These are phyloP conservation scores for Amiota mariae DNA, from an alignment of 2,888 invertebrate species.

Conservation along the genomic window DNA sequence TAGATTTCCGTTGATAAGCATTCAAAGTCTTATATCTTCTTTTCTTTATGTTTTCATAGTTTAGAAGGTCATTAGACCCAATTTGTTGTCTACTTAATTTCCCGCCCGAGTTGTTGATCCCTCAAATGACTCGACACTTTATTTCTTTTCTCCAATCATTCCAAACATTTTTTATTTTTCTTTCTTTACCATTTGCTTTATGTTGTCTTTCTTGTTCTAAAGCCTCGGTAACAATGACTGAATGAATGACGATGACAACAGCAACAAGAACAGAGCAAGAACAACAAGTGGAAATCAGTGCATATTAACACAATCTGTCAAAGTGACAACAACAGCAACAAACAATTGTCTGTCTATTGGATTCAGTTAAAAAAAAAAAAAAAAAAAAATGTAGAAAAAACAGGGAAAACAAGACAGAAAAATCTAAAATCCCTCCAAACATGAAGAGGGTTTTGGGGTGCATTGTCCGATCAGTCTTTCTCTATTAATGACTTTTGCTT, in stretches of 20 bases:
- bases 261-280: background rate
- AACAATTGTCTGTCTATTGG: background rate
- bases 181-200: too few species aligned
- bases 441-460: too few species aligned
- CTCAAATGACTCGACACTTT: conserved; percentile 15
- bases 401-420: too few species aligned
- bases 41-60: background rate
- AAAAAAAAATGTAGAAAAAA: too few species aligned
- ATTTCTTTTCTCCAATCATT: background rate
- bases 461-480: too few species aligned
- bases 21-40: background rate
- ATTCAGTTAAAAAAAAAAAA: too few species aligned
- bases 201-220: background rate
- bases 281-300: conserved; percentile 15
- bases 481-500: too few species aligned
- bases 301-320: conserved; percentile 21
- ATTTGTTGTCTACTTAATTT: conserved; percentile 12
- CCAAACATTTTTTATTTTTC: background rate
- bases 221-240: background rate
- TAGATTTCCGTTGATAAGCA: conserved; percentile 13
- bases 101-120: conserved; percentile 5
- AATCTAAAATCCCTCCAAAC: too few species aligned
- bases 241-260: too few species aligned
- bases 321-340: background rate
- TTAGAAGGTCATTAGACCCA: conserved; percentile 12